A percentile compares a stretch with the other conserved stretches of the same genome.
Evolutionary conservation across 2,797 vertebrate genomes (phyloP).

Genomic region (Octomys mimax): DNA sequence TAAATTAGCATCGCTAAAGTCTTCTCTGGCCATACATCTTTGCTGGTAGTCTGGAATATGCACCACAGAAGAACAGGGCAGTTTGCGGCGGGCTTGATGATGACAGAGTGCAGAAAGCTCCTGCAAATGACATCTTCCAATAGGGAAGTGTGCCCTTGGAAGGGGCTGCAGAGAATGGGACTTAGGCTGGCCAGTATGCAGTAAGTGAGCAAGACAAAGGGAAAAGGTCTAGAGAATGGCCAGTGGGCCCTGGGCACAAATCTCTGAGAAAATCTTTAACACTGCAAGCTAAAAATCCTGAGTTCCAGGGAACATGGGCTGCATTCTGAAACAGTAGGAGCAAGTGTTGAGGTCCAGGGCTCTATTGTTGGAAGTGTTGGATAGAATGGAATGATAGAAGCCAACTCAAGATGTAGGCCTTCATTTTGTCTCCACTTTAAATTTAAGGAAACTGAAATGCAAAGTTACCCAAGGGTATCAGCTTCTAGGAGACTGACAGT

Average conservation of each 20-base stretch:
- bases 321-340: not conserved
- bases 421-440: not conserved
- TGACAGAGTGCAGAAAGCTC: not conserved
- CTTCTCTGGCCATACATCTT: conserved; percentile 1
- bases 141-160: not conserved
- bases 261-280: not conserved
- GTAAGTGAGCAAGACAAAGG: not conserved
- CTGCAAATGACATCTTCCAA: not conserved
- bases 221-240: not conserved
- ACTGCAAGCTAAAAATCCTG: not conserved
- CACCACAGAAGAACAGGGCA: not conserved
- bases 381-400: not conserved
- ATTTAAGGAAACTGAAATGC: not conserved
- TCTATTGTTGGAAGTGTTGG: not conserved
- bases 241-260: not conserved
- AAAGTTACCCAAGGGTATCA: not conserved
- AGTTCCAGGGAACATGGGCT: not conserved
- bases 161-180: not conserved
- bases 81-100: not conserved
- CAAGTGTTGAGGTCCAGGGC: not conserved
- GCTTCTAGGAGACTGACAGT: not conserved
- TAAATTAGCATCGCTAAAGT: not conserved
- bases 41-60: not conserved
- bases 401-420: not conserved
- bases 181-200: not conserved